Evolutionary conservation across 23 tunicate genomes (phyloP).

Genomic region (Diplosoma virens): DNA sequence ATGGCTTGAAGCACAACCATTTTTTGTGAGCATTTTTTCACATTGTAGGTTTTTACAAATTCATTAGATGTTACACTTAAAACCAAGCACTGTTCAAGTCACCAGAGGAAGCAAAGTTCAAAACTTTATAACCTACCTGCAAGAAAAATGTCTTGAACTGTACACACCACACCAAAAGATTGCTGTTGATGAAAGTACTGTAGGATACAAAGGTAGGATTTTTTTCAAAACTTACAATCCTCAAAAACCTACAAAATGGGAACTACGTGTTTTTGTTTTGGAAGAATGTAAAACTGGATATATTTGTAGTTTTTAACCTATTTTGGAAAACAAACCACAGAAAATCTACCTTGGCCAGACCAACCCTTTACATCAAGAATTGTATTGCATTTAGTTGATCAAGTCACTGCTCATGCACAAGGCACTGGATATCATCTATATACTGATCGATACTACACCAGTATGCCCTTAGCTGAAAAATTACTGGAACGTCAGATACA

Average conservation of each 20-base stretch:
- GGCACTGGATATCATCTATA: constrained; percentile 30
- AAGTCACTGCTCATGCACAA: background rate
- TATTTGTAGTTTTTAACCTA: constrained; percentile 12
- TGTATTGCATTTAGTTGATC: constrained; percentile 9
- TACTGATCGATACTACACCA: constrained; percentile 25
- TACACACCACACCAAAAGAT: constrained; percentile 5
- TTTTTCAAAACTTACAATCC: constrained; percentile 26
- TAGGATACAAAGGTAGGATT: constrained; percentile 21
- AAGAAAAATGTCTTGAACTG: background rate
- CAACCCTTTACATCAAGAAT: constrained; percentile 18
- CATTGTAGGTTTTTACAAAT: background rate
- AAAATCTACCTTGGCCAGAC: background rate
- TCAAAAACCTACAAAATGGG: no score
- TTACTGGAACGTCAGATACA: constrained; percentile 9
- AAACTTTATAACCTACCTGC: background rate
- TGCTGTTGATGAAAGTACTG: constrained; percentile 30
- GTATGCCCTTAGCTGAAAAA: constrained; percentile 6
- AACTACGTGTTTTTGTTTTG: constrained; percentile 1
- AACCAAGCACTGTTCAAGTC: constrained; percentile 8
- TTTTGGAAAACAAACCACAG: constrained; percentile 1
- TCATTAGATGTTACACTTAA: background rate
- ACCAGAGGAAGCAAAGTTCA: constrained; percentile 11
- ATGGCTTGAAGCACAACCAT: constrained; percentile 6
- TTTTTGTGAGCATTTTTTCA: constrained; percentile 7
- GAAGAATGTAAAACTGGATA: background rate